A percentile compares a stretch with the other conserved stretches of the same genome.
phyloP scores from a whole-genome alignment of 1,140 invertebrate species.

The Cydia pomonella region DNA sequence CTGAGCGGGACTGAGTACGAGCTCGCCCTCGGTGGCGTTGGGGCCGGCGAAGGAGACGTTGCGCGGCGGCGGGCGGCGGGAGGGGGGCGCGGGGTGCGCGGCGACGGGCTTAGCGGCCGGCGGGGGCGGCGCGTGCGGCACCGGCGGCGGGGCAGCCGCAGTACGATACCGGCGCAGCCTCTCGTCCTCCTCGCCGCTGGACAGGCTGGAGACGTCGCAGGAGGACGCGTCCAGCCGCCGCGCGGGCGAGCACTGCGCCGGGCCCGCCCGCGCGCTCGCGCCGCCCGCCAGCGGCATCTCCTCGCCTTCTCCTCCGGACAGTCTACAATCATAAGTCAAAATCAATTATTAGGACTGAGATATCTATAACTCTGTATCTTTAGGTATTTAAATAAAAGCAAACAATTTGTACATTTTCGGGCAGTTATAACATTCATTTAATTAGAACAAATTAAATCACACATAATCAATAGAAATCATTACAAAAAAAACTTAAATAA shows the following conservation, averaged over 20 bases:
- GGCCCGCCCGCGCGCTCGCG: slow-evolving; percentile 55
- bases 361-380: too few relatives aligned
- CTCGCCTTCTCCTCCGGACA: slow-evolving; percentile 73
- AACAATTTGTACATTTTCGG: too few relatives aligned
- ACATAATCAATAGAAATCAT: too few relatives aligned
- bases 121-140: slow-evolving; percentile 43
- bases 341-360: too few relatives aligned
- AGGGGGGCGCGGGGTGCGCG: slow-evolving; percentile 29
- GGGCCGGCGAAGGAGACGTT: slow-evolving; percentile 74
- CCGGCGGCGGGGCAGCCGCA: slow-evolving; percentile 45
- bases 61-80: slow-evolving; percentile 61
- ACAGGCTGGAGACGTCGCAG: slow-evolving; percentile 74
- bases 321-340: slow-evolving; percentile 50
- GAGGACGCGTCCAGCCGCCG: slow-evolving; percentile 71
- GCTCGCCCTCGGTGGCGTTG: slow-evolving; percentile 63
- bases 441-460: too few relatives aligned
- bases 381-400: too few relatives aligned
- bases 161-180: slow-evolving; percentile 71
- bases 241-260: slow-evolving; percentile 73
- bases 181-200: slow-evolving; percentile 75
- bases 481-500: too few relatives aligned
- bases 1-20: slow-evolving; percentile 72
- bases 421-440: too few relatives aligned
- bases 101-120: slow-evolving; percentile 6
- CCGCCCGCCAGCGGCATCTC: slow-evolving; percentile 70